Evolutionary conservation across 2,888 invertebrate genomes (phyloP).

Genomic region (Neoitamus cyanurus): DNA sequence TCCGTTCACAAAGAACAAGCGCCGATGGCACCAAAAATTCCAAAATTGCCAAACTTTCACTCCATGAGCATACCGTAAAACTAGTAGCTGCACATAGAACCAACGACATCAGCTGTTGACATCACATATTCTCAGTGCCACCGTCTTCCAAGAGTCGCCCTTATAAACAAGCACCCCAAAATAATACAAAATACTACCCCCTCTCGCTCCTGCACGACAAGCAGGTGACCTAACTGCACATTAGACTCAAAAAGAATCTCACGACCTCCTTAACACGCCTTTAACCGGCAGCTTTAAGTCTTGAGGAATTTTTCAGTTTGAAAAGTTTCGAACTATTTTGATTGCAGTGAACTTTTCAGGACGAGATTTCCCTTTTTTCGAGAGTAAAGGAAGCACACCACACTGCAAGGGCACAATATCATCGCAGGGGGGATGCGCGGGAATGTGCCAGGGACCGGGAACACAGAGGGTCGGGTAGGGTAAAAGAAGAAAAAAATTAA

Average conservation of each 20-base stretch:
- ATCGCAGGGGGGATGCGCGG: neutral
- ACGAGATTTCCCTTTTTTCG: neutral
- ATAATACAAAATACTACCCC: neutral
- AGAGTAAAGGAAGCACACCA: neutral
- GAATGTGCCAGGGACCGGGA: neutral
- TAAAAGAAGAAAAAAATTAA: neutral
- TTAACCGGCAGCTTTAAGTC: neutral
- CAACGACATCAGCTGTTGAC: neutral
- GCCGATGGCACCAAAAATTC: neutral
- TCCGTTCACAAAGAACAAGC: neutral
- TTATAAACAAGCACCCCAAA: neutral
- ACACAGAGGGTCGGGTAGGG: neutral
- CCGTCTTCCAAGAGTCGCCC: neutral
- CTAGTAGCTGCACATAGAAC: neutral
- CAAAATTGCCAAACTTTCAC: neutral
- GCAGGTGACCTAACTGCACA: neutral
- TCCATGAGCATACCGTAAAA: neutral
- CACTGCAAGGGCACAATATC: neutral
- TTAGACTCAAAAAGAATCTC: neutral
- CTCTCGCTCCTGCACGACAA: neutral
- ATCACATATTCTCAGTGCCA: neutral
- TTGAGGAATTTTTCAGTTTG: neutral
- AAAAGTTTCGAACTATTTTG: conserved; percentile 5
- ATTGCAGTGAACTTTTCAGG: neutral
- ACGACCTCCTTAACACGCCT: neutral